Base-by-base conservation (phyloP, 2,113 vertebrate species). In the Malurus melanocephalus region DNA sequence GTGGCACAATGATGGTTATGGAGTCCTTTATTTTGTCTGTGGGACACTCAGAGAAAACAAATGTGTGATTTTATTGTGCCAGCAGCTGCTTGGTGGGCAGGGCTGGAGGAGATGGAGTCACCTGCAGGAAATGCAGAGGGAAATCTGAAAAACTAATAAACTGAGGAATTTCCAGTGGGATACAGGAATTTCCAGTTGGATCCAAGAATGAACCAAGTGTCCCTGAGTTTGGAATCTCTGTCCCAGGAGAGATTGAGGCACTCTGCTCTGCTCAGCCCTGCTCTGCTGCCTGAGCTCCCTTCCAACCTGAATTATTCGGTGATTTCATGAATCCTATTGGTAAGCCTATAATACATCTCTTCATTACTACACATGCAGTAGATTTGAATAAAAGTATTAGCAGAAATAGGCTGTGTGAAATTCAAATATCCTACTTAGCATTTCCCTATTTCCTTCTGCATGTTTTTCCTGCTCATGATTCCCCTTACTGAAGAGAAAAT, bases 311-410 rank as follows among this genome's bases (percentile, higher is more conserved):
- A 59, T 67, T 66, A 55, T 33, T 60, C 74, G 7, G 21, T 51
- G 68, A 57, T 52, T 52, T n/a, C 38, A 7, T 38, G 53, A 76
- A 65, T 91, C 65, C 42, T 84, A 3, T 21, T 43, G 61, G 26
- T 90, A 88, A 92, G 42, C 61, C 48, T 92, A 21, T 90, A 88
- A 84, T 67, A n/a, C 45, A 69, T 74, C 38, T 66, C 80, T 48
- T 93, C n/a, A 46, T 86, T 92, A 43, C 38, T 46, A 48, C 38
- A 61, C 23, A 51, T 57, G 73, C 64, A 48, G 33, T 15, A 55
- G 68, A 55, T 67, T 69, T 80, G 35, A 88, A 80, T 88, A 77
- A 55, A 80, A 71, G 28, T 62, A 69, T 87, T 85, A 73, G 17
- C 55, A 46, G 59, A 76, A 88, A 80, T 65, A 79, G 68, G 46